These are phyloP conservation scores for Sesia apiformis DNA, from an alignment of 2,888 invertebrate genomes.

Conservation along the genomic window DNA sequence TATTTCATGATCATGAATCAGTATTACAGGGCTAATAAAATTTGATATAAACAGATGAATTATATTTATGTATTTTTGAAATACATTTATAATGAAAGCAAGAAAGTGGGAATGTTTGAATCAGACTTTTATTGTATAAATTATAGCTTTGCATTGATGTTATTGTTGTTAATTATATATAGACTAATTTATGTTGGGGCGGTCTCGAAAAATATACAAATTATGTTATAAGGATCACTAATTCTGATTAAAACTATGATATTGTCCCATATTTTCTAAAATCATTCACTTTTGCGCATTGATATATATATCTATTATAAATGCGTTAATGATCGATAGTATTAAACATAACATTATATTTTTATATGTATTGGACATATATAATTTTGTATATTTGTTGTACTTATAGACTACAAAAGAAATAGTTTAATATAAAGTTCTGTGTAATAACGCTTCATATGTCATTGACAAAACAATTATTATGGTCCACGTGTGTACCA, in stretches of 20 bases:
- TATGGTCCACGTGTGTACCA: too few species aligned
- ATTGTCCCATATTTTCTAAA: too few species aligned
- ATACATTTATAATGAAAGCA: not conserved
- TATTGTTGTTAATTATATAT: slow-evolving; percentile 9
- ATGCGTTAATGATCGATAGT: too few species aligned
- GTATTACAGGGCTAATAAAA: slow-evolving; percentile 60
- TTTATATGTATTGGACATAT: too few species aligned
- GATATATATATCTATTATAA: too few species aligned
- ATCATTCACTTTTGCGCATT: too few species aligned
- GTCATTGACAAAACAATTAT: too few species aligned
- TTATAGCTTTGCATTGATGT: slow-evolving; percentile 31
- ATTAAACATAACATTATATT: too few species aligned
- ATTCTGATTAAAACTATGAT: not conserved
- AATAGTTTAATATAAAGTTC: too few species aligned
- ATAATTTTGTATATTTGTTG: too few species aligned
- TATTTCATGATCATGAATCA: slow-evolving; percentile 53
- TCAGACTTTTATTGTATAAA: not conserved
- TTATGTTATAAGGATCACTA: not conserved
- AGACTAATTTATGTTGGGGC: not conserved
- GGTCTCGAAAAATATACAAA: not conserved
- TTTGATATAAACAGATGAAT: not conserved
- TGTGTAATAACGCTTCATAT: too few species aligned
- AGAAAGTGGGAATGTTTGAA: not conserved
- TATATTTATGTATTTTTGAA: not conserved
- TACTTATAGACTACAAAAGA: too few species aligned